Base-by-base conservation (phyloP, 2,888 invertebrate species). In the Trissolcus brochymenae region DNA sequence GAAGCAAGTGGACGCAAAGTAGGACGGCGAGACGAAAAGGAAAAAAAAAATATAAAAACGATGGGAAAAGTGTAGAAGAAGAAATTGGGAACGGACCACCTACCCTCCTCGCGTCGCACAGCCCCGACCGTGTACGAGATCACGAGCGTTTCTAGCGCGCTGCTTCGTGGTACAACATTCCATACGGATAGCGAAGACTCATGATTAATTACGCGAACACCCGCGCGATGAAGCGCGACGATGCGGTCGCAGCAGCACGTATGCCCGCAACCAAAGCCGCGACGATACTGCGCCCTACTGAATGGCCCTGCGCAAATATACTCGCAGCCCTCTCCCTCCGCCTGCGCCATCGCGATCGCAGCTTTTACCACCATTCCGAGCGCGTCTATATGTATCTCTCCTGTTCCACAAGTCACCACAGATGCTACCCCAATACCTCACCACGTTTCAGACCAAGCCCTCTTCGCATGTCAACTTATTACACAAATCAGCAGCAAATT, bases 261-360 rank as follows among this genome's bases (percentile, higher is more conserved):
- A 51, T 19, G 51, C 19, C 51, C 51, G 51, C 51, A 51, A 51
- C 51, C 9, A 51, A 82, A 82, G 88, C 84, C 88, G 88, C 88
- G 87, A 87, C 85, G 85, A 88, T 88, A 89, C 88, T 89, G 88
- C 88, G 88, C 88, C 88, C 87, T 87, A 88, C 86, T 87, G 87
- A 87, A 82, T 86, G 83, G 85, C 87, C 87, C 85, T 88, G 88
- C 88, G 86, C 88, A 88, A 89, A 88, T 89, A 89, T 89, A 89
- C 87, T 77, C 56, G 53, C 86, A 84, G 83, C 84, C 85, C 87
- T 87, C 82, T 87, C 88, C 87, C 87, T 85, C 86, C 85, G 67
- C 81, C 67, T 68, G 71, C 78, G 79, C 73, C 79, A 80, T 76
- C 70, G 73, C 74, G 66, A 73, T 78, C 70, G 77, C 55, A 72